Evolutionary conservation across 30 jellyfish, hydroid and myxozoan genomes (phyloP).

Genomic region (Catostylus mosaicus): DNA sequence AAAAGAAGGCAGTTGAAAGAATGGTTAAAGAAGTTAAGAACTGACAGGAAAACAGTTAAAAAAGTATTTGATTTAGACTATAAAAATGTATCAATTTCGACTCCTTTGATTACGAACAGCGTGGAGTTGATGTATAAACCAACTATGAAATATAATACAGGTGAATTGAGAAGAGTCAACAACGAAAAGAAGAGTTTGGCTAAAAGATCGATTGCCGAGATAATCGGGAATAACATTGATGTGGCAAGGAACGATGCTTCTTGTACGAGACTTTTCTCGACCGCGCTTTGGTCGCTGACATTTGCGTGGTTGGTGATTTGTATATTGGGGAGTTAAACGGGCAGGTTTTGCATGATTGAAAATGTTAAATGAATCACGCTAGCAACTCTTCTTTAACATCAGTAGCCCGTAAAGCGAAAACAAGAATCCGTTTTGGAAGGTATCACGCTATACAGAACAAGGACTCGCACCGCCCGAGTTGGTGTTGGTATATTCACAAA

Average conservation of each 20-base stretch:
- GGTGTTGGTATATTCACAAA: too few relatives aligned
- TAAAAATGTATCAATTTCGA: slow-evolving; percentile 9
- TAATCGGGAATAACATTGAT: slow-evolving; percentile 17
- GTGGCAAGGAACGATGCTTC: not conserved
- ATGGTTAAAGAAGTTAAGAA: slow-evolving; percentile 62
- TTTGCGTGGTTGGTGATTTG: slow-evolving; percentile 67
- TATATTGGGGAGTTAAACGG: slow-evolving; percentile 24
- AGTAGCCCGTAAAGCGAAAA: not conserved
- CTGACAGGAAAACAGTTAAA: slow-evolving; percentile 41
- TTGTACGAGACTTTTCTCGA: slow-evolving; percentile 32
- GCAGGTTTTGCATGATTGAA: slow-evolving; percentile 60
- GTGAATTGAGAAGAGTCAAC: slow-evolving; percentile 50
- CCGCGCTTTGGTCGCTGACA: slow-evolving; percentile 19
- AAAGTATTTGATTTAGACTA: not conserved
- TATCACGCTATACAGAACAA: too few relatives aligned
- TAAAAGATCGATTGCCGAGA: slow-evolving; percentile 43
- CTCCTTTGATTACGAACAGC: slow-evolving; percentile 39
- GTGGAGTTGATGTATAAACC: slow-evolving; percentile 21
- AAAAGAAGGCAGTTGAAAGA: slow-evolving; percentile 43
- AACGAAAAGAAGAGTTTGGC: slow-evolving; percentile 40
- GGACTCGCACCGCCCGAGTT: too few relatives aligned
- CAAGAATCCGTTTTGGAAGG: too few relatives aligned
- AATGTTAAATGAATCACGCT: slow-evolving; percentile 47
- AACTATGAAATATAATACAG: slow-evolving; percentile 16
- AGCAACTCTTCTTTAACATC: not conserved